Conservation (phyloP, 92 coral and sea anemone species). For the Galaxea fascicularis region DNA sequence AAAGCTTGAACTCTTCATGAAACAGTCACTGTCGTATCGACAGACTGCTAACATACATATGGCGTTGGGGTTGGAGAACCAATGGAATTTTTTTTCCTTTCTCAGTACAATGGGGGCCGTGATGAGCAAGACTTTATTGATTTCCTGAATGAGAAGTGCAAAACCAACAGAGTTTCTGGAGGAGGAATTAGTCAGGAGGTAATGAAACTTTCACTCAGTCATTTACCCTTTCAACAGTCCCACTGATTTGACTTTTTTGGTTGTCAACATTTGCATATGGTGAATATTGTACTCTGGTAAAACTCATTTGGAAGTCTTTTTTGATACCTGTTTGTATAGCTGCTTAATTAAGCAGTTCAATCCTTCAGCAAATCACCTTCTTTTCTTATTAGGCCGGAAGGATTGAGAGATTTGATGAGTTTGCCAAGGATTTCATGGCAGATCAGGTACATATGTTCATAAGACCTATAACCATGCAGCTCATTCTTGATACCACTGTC, state of each 20-base stretch:
- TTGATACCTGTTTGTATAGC: too few relatives aligned
- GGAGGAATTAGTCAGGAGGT: conserved; percentile 88
- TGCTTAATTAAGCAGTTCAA: neutral
- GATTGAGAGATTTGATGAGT: conserved; percentile 77
- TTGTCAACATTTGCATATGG: too few relatives aligned
- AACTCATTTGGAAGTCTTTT: too few relatives aligned
- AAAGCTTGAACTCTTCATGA: too few relatives aligned
- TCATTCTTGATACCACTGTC: neutral
- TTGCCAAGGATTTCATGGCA: conserved; percentile 89
- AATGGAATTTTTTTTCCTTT: neutral
- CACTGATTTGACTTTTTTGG: neutral
- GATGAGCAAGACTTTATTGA: conserved; percentile 81
- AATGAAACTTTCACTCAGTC: conserved; percentile 1
- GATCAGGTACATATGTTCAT: conserved; percentile 65
- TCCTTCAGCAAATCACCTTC: neutral
- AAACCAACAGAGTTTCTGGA: conserved; percentile 79
- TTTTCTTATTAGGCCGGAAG: conserved; percentile 83
- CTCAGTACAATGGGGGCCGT: conserved; percentile 83
- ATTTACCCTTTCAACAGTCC: neutral
- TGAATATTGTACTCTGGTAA: too few relatives aligned
- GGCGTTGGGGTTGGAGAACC: neutral
- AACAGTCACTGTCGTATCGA: too few relatives aligned
- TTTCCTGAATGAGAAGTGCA: conserved; percentile 89
- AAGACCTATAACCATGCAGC: neutral
- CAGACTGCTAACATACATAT: too few relatives aligned